A percentile compares a stretch with the other conserved stretches of the same genome.
These are phyloP conservation scores for Drosophila aldrichi DNA, from an alignment of 2,888 invertebrate genomes.

Conservation along the genomic window DNA sequence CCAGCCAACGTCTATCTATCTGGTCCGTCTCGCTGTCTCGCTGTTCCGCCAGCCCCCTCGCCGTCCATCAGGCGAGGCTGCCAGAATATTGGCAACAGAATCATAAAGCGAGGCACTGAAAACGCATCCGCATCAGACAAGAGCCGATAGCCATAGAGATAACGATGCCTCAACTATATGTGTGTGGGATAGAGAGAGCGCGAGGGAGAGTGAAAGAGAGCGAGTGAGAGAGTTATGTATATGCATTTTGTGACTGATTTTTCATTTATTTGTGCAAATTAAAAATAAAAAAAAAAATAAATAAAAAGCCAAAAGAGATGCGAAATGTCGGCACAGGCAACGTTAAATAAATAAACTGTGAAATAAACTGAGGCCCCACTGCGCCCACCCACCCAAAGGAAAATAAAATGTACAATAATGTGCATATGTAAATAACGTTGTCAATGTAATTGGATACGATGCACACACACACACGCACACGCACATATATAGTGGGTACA, in stretches of 20 bases:
- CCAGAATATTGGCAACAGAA: constrained; percentile 45
- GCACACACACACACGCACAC: constrained; percentile 20
- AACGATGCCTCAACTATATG: constrained; percentile 6
- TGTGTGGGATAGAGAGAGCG: background rate
- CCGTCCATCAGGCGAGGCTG: constrained; percentile 19
- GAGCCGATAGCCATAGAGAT: constrained; percentile 41
- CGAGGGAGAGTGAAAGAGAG: too few relatives aligned
- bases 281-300: constrained; percentile 33
- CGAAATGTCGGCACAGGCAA: constrained; percentile 46
- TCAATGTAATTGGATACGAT: constrained; percentile 81
- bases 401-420: constrained; percentile 66
- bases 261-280: constrained; percentile 71
- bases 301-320: background rate
- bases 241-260: constrained; percentile 62
- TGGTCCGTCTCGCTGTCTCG: background rate
- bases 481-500: constrained; percentile 13
- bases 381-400: constrained; percentile 25
- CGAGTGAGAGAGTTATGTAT: background rate
- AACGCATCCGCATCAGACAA: constrained; percentile 32
- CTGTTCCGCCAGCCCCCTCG: background rate
- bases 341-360: constrained; percentile 69
- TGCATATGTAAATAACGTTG: constrained; percentile 75
- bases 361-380: constrained; percentile 55
- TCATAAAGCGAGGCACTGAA: constrained; percentile 33
- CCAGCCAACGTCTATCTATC: constrained; percentile 5